Conservation (phyloP, 2,797 vertebrate species). For the Macropus fuliginosus region DNA sequence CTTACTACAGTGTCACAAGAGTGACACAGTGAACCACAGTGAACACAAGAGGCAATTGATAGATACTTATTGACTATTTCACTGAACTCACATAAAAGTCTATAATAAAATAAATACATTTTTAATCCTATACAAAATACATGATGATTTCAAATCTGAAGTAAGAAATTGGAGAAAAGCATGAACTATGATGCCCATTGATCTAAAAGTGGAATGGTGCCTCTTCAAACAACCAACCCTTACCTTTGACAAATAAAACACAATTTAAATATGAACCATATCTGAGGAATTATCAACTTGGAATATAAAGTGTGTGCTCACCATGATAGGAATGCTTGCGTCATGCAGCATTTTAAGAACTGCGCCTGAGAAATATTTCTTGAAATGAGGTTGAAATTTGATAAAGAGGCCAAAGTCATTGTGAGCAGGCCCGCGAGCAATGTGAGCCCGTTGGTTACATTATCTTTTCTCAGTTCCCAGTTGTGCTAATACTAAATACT, state of each 20-base stretch:
- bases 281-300: neutral
- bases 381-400: neutral
- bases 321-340: neutral
- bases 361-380: neutral
- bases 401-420: neutral
- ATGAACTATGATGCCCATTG: neutral
- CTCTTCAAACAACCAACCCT: neutral
- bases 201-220: neutral
- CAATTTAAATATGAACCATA: neutral
- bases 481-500: slow-evolving; percentile 3
- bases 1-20: neutral
- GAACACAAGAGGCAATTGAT: neutral
- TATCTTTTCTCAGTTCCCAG: slow-evolving; percentile 22
- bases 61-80: neutral
- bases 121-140: neutral
- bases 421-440: neutral
- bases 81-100: neutral
- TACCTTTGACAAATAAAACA: neutral
- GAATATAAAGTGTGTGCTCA: neutral
- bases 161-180: neutral
- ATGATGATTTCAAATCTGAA: neutral
- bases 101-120: neutral
- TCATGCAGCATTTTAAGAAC: neutral
- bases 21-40: too few species aligned
- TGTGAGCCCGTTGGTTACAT: neutral